Conservation (phyloP, 2,113 vertebrate species). For the Neogale vison region DNA sequence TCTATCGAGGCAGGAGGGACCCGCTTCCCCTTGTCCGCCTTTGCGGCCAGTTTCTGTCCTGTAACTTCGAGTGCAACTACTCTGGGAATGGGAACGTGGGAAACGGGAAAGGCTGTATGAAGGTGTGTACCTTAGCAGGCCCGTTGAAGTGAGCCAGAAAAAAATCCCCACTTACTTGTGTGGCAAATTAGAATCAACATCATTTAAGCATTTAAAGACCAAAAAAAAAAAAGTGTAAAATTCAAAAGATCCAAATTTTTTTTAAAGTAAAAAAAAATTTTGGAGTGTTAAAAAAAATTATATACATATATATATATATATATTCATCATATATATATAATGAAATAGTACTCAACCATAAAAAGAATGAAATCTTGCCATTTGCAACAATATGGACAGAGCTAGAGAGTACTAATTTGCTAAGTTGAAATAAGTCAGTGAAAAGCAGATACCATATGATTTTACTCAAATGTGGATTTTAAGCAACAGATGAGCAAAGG, state of each 20-base stretch:
- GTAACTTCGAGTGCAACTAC: constrained; percentile 77
- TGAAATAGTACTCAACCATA: too few species aligned
- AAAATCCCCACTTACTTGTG: constrained; percentile 77
- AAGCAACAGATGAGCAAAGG: too few species aligned
- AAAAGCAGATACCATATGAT: too few species aligned
- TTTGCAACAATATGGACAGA: too few species aligned
- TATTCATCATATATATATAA: too few species aligned
- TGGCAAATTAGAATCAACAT: constrained; percentile 84
- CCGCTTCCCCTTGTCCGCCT: constrained; percentile 92
- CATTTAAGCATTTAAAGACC: constrained; percentile 87
- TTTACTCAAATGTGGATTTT: too few species aligned
- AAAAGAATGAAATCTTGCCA: too few species aligned
- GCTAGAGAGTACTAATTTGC: too few species aligned
- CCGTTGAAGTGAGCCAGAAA: constrained; percentile 87
- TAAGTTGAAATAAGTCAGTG: too few species aligned
- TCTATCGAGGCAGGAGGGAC: constrained; percentile 86
- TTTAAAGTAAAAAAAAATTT: constrained; percentile 82
- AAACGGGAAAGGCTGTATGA: constrained; percentile 62
- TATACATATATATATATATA: too few species aligned
- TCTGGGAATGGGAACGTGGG: not conserved
- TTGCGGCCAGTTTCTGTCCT: constrained; percentile 92
- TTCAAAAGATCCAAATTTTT: constrained; percentile 82
- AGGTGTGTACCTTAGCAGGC: constrained; percentile 84
- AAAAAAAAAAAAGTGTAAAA: constrained; percentile 80
- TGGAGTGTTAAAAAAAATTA: too few species aligned